Evolutionary conservation across 1,140 invertebrate genomes (phyloP), one percentile per base, ranked within the genome.

Genomic region (Drosophila simulans): DNA sequence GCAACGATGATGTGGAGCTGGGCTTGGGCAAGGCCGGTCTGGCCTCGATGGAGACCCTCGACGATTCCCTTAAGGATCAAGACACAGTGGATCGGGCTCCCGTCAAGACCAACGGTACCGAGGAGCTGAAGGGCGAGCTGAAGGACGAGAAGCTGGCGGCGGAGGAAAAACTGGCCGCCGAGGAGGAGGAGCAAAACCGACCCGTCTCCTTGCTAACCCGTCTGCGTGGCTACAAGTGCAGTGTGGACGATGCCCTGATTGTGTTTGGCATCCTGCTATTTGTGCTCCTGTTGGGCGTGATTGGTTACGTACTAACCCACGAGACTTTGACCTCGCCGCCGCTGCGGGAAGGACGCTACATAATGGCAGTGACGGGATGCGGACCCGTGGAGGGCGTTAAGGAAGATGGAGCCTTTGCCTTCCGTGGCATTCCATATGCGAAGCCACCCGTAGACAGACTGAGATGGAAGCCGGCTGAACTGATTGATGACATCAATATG

Each of bases 371-470:
- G 22, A 97, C 96, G 12, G 94, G 95, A 1, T 98, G 97, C 91
- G 97, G 97, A 53, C 93, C 92, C 11, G 95, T 97, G 17, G 94
- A 97, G 93, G 97, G 97, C 15, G 89, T 95, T 10, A 92, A 95
- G 25, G 95, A 97, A 83, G 95, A 97, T 63, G 95, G 95, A 12
- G 96, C 95, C 2, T 96, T 95, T 76, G 95, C 96, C 2, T 98
- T 98, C 92, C 95, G 95, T 17, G 97, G 97, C 15, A 96, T 98
- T 51, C 97, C 97, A 0, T 98, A 97, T 91, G 97, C 97, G 3
- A 80, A 95, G n/a, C 95, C 97, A 11, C 97, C 97, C 0, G 70
- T 96, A 0, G 94, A 93, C 10, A 94, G 95, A 45, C 93, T 93
- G 22, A 94, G 97, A 63, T 98, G 96, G 94, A 94, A 94, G 40